These are phyloP conservation scores for Pterobdella sp. DNA, from an alignment of 2,888 invertebrate genomes.

Conservation along the genomic window DNA sequence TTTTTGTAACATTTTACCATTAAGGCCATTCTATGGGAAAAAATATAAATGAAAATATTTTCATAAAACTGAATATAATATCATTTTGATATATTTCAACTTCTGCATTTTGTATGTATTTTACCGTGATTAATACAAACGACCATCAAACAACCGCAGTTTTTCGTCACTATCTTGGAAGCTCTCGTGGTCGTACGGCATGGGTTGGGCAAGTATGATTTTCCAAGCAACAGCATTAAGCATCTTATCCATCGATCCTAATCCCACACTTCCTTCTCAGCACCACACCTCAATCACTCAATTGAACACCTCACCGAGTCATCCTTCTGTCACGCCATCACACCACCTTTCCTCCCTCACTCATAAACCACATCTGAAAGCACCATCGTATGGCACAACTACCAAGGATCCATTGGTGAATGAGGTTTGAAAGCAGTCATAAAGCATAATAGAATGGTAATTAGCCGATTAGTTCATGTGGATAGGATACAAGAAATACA, in stretches of 20 bases:
- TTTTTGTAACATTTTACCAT: no score
- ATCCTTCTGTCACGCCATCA: background rate
- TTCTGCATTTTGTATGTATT: no score
- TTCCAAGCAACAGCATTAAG: background rate
- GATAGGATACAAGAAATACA: no score
- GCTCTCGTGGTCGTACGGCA: background rate
- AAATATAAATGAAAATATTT: no score
- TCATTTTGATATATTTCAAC: no score
- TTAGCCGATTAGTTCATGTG: no score
- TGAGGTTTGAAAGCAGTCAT: background rate
- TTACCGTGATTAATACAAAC: no score
- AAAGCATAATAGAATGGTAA: background rate
- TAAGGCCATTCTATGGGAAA: no score
- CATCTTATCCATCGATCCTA: slow-evolving; percentile 7
- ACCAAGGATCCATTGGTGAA: background rate
- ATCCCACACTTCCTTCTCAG: background rate
- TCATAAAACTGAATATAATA: no score
- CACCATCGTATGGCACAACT: background rate
- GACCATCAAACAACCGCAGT: no score
- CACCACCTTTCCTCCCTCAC: background rate
- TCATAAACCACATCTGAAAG: background rate
- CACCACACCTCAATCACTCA: background rate
- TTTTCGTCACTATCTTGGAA: background rate
- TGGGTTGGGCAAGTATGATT: slow-evolving; percentile 4
- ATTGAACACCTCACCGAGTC: background rate